These are phyloP conservation scores for Chlorodrepanis virens DNA, from an alignment of 2,113 vertebrate genomes.

Conservation along the genomic window DNA sequence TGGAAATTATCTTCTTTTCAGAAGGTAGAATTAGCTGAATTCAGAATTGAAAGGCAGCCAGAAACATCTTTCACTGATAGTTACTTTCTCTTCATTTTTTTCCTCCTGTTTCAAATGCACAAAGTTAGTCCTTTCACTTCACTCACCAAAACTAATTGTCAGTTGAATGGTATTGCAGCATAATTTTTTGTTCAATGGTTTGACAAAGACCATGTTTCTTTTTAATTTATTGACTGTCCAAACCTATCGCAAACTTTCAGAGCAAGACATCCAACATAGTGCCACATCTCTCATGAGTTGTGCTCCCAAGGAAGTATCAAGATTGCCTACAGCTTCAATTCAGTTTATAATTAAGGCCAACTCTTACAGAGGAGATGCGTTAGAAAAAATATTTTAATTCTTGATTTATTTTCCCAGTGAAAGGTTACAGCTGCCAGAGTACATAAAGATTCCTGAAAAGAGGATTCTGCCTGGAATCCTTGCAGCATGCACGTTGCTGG, in stretches of 20 bases:
- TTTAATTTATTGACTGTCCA: neutral
- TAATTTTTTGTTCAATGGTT: neutral
- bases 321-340: conserved; percentile 33
- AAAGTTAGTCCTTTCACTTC: conserved; percentile 43
- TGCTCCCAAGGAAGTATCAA: conserved; percentile 5
- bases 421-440: conserved; percentile 5
- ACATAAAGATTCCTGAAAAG: conserved; percentile 49
- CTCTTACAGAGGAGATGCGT: neutral
- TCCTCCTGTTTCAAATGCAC: conserved; percentile 28
- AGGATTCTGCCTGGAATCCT: neutral
- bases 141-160: neutral
- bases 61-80: conserved; percentile 64
- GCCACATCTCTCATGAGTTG: neutral
- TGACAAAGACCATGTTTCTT: neutral
- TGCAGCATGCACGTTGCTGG: accelerated
- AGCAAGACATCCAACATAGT: conserved; percentile 1
- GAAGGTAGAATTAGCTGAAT: conserved; percentile 74
- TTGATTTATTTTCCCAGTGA: conserved; percentile 30
- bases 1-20: conserved; percentile 78
- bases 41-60: conserved; percentile 73
- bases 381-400: neutral
- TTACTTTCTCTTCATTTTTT: conserved; percentile 27
- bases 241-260: conserved; percentile 1
- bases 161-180: neutral
- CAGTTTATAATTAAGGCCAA: conserved; percentile 38